Percentiles rank a stretch among this genome's conserved stretches.
phyloP scores from a whole-genome alignment of 2,888 invertebrate genomes.

The Anticlea derivata region DNA sequence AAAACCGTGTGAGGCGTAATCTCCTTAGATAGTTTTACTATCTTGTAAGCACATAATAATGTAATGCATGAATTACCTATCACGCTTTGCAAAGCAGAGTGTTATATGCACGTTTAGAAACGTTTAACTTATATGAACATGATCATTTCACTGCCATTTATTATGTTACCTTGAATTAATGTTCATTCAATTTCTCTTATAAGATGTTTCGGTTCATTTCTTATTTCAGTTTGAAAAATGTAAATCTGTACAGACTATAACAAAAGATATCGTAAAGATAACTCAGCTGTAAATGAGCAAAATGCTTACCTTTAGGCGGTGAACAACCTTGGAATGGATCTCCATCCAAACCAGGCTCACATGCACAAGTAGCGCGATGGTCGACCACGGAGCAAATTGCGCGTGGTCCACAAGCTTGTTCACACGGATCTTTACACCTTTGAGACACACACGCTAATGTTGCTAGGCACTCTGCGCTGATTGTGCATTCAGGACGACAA shows the following conservation, averaged over 20 bases:
- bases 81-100: constrained; percentile 79
- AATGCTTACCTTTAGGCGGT: constrained; percentile 64
- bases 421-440: constrained; percentile 87
- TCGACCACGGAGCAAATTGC: constrained; percentile 85
- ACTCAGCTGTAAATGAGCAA: constrained; percentile 1
- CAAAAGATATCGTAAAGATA: constrained; percentile 2
- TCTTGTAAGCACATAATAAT: constrained; percentile 59
- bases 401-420: constrained; percentile 85
- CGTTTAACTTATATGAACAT: constrained; percentile 9
- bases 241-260: constrained; percentile 14
- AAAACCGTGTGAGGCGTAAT: constrained; percentile 74
- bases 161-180: constrained; percentile 13
- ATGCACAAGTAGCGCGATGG: constrained; percentile 86
- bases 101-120: constrained; percentile 61
- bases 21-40: constrained; percentile 49
- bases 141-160: constrained; percentile 3
- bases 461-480: constrained; percentile 87
- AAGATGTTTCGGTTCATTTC: background rate
- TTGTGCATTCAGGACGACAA: constrained; percentile 87
- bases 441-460: constrained; percentile 86
- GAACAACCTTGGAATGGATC: constrained; percentile 86
- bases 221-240: background rate
- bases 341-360: constrained; percentile 84
- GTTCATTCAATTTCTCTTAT: background rate
- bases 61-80: constrained; percentile 68